Base-by-base conservation (phyloP, 2,113 vertebrate genomes). In the Melanotaenia duboulayi region DNA sequence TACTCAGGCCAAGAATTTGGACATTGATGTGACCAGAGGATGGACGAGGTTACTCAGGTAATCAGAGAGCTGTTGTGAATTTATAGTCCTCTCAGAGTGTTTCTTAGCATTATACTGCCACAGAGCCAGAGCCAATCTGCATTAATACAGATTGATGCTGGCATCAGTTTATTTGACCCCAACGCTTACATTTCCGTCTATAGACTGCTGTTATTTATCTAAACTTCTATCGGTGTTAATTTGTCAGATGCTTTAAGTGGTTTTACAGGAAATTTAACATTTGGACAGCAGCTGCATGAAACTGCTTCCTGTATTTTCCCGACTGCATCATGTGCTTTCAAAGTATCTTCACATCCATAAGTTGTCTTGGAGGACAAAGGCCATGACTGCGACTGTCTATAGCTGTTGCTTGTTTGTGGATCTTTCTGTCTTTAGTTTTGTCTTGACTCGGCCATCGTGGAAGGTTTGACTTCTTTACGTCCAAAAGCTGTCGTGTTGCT, bases 1-100 rank as follows among this genome's bases (percentile, higher is more conserved):
- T 1, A 65, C 52, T 71, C 55, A 32, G 10, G 40, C 64, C 66
- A 22, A 65, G 19, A 62, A 60, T 32, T 22, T 0, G 44, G 69
- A 61, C 46, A 2, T 32, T 20, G 55, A 64, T 76, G 62, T 62
- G 70, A 82, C 70, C 76, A 7, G 25, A 82, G 70, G 67, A 72
- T 37, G 62, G 71, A 67, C 7, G 20, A 65, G 61, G 52, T 58
- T 54, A 67, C 49, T 64, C 50, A 9, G 55, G 64, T 76, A 76
- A 78, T 81, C 66, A 60, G 12, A 44, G 32, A 55, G 39, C 35
- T 48, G 23, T 39, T 23, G 24, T 49, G 46, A 48, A 63, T 49
- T 51, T 63, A 63, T 64, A 13, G 46, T 79, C 66, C 35, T 50
- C 16, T 46, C 25, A 1, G 22, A 6, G 8, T 17, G 17, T 46